phyloP scores from a whole-genome alignment of 92 coral and sea anemone genomes.

The Pocillopora meandrina region DNA sequence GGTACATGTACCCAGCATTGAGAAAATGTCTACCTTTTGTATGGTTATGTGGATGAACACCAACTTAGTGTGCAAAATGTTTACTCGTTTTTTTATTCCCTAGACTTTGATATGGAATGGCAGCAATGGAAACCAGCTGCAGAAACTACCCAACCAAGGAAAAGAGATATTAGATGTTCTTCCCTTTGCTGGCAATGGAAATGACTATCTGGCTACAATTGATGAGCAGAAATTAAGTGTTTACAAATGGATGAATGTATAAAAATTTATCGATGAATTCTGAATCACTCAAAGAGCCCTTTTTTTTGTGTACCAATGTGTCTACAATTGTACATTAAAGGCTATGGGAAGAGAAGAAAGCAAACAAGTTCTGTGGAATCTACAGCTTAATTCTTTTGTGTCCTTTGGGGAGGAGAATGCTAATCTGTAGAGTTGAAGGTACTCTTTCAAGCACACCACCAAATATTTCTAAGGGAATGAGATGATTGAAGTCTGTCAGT shows the following conservation, averaged over 20 bases:
- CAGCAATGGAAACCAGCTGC: conserved; percentile 70
- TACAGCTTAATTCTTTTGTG: background rate
- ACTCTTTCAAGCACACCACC: background rate
- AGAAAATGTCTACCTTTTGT: no score
- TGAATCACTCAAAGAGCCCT: background rate
- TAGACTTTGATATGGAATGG: conserved; percentile 91
- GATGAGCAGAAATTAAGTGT: conserved; percentile 86
- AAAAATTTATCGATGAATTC: background rate
- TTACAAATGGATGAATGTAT: conserved; percentile 60
- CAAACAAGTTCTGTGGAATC: background rate
- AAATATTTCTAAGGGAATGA: background rate
- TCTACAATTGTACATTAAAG: no score
- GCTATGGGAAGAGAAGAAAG: no score
- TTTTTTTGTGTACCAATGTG: background rate
- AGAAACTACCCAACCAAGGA: conserved; percentile 87
- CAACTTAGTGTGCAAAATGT: no score
- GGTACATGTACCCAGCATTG: no score
- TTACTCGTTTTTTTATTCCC: background rate
- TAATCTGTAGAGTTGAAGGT: no score
- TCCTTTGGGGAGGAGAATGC: no score
- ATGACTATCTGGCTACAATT: conserved; percentile 67
- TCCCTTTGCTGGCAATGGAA: conserved; percentile 75
- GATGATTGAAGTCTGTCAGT: background rate
- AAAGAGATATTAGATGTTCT: conserved; percentile 81
- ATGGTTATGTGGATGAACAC: no score